These are phyloP conservation scores for Ectemnius continuus DNA, from an alignment of 2,888 invertebrate species.

Conservation along the genomic window DNA sequence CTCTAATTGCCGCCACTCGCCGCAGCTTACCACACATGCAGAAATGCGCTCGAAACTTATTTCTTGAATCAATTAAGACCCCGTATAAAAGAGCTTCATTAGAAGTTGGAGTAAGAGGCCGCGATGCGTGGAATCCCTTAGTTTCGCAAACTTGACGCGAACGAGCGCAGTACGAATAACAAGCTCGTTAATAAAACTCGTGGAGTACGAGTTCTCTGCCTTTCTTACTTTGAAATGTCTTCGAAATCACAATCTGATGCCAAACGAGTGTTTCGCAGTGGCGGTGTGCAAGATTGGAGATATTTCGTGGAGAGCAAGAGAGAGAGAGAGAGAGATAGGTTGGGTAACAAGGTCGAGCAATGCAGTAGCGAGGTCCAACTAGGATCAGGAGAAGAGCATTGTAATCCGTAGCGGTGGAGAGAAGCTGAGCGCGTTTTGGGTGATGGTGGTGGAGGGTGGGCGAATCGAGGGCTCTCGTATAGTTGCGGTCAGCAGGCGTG, in stretches of 20 bases:
- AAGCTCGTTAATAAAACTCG: too few species aligned
- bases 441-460: constrained; percentile 50
- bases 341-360: constrained; percentile 48
- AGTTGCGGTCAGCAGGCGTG: constrained; percentile 76
- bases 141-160: background rate
- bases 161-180: too few species aligned
- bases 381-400: constrained; percentile 31
- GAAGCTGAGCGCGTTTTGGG: constrained; percentile 21
- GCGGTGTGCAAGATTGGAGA: background rate
- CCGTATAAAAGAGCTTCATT: background rate
- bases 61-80: background rate
- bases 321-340: constrained; percentile 6
- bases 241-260: too few species aligned
- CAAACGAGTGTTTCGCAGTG: background rate
- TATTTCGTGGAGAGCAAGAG: background rate
- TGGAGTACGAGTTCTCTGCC: too few species aligned
- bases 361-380: constrained; percentile 29
- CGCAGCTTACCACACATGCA: too few species aligned
- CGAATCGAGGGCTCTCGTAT: constrained; percentile 66
- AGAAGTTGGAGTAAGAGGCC: background rate
- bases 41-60: background rate
- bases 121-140: background rate
- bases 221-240: too few species aligned
- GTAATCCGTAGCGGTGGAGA: constrained; percentile 41
- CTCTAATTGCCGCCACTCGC: background rate